phyloP scores from a whole-genome alignment of 2,113 vertebrate species.

The Neogobius melanostomus region DNA sequence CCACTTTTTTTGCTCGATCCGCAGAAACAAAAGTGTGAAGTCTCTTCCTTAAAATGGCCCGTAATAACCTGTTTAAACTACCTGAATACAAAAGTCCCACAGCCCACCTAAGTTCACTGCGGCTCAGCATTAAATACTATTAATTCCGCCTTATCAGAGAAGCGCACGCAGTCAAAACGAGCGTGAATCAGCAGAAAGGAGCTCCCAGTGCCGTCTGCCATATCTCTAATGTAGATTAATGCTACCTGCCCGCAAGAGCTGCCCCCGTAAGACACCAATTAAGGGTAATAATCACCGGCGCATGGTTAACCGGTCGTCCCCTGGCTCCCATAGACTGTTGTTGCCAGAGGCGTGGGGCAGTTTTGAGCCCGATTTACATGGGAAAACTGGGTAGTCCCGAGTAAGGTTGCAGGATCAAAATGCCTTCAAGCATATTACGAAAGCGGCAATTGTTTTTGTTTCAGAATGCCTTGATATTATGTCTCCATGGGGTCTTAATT shows the following conservation, averaged over 20 bases:
- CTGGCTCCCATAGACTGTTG: not conserved
- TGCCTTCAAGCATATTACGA: too few species aligned
- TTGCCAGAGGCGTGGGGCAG: not conserved
- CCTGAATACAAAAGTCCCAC: conserved; percentile 4
- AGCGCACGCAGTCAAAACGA: conserved; percentile 69
- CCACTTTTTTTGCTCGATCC: not conserved
- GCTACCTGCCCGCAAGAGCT: conserved; percentile 81
- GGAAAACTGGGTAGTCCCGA: not conserved
- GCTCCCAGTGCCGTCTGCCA: conserved; percentile 71
- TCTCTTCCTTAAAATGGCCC: not conserved
- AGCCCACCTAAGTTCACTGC: conserved; percentile 13
- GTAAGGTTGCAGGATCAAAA: too few species aligned
- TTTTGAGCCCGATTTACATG: conserved; percentile 7
- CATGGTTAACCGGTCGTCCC: conserved; percentile 72
- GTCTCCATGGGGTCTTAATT: too few species aligned
- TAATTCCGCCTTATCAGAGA: conserved; percentile 39
- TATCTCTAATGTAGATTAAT: conserved; percentile 92
- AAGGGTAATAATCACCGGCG: conserved; percentile 86
- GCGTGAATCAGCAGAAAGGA: conserved; percentile 82
- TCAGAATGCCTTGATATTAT: too few species aligned
- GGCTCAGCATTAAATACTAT: conserved; percentile 36
- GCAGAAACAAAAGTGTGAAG: not conserved
- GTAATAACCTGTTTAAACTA: conserved; percentile 4
- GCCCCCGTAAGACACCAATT: conserved; percentile 85
- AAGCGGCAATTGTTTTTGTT: too few species aligned